Base-by-base conservation (phyloP, 2,797 vertebrate species). In the Gambusia yucatana region DNA sequence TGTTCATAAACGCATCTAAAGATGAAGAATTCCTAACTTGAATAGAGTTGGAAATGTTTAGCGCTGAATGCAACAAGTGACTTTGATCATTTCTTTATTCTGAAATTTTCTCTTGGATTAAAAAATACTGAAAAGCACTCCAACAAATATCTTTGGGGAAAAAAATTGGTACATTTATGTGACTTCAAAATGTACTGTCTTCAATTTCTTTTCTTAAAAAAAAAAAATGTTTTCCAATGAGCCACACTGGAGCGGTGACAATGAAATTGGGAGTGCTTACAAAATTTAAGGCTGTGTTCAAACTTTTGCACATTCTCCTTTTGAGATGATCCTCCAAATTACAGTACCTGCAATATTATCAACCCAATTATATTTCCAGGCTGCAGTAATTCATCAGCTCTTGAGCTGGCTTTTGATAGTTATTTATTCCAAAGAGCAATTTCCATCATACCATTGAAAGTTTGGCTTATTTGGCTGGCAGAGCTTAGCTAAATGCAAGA, bases 401-500 rank as follows among this genome's bases (percentile, higher is more conserved):
- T 91, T 81, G 82, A 92, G 82, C 84, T 86, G 82, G 89, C 91
- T 93, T 90, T 91, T 89, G 92, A 87, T 94, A 91, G 93, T 93
- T 94, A 91, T 90, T 82, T 94, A 94, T 93, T 93, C 83, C 88
- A 94, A 92, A 93, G 90, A 81, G 91, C 91, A 93, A 94, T 94
- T 92, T 92, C 92, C 88, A 80, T 84, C 75, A 16, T 91, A 90
- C 92, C 93, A 91, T 91, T 78, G 87, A 88, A 84, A 91, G 90
- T 93, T 85, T 86, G 87, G 89, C 84, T 92, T 93, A 92, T 82
- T 86, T 87, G 70, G 76, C 25, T 39, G 73, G 80, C 13, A 30
- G 77, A 86, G 88, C 86, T 90, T 87, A 87, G 80, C 77, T 86
- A 84, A 93, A 88, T 86, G 73, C 87, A 82, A 82, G 77, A 76